Percentiles rank a stretch among this genome's conserved stretches.
These are phyloP conservation scores for Calycopis cecrops DNA, from an alignment of 1,140 invertebrate species.

Conservation along the genomic window DNA sequence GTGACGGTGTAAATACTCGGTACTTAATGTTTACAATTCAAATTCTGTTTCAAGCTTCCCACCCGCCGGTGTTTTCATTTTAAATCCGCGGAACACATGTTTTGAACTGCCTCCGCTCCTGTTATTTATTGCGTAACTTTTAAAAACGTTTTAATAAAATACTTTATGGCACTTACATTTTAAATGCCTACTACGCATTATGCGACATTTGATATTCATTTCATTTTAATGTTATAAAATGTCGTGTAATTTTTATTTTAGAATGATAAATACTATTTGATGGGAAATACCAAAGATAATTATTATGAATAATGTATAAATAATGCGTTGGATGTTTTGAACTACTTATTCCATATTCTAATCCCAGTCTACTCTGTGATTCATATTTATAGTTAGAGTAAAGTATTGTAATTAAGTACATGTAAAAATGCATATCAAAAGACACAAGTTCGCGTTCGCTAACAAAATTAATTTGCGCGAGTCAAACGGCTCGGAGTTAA, in stretches of 20 bases:
- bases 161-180: too few relatives aligned
- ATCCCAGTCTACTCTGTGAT: slow-evolving; percentile 18
- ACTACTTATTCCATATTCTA: slow-evolving; percentile 13
- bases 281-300: too few relatives aligned
- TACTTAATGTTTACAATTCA: slow-evolving; percentile 39
- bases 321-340: slow-evolving; percentile 5
- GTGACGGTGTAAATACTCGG: slow-evolving; percentile 80
- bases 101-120: neutral
- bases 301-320: too few relatives aligned
- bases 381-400: slow-evolving; percentile 14
- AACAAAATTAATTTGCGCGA: neutral
- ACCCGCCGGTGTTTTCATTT: slow-evolving; percentile 2
- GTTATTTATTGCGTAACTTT: too few relatives aligned
- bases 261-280: too few relatives aligned
- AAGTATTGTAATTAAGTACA: slow-evolving; percentile 5
- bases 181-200: too few relatives aligned
- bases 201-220: too few relatives aligned
- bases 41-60: neutral
- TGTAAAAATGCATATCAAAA: slow-evolving; percentile 18
- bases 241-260: too few relatives aligned
- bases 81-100: neutral
- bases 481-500: too few relatives aligned
- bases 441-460: neutral
- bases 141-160: too few relatives aligned
- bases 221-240: too few relatives aligned